phyloP scores from a whole-genome alignment of 2,888 invertebrate species.

The Drosophila trichaetosa region DNA sequence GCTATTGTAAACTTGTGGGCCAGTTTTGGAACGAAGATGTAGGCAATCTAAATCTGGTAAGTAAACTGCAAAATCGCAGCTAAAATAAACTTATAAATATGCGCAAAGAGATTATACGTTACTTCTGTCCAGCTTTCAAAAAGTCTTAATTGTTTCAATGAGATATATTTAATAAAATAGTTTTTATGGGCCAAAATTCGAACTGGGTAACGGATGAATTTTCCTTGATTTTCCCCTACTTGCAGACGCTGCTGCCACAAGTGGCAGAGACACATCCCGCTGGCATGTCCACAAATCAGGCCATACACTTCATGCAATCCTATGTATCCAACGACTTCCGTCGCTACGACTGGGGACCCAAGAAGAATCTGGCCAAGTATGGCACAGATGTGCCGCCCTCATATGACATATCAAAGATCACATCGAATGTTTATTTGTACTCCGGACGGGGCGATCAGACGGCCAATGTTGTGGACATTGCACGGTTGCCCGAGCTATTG shows the following conservation, averaged over 20 bases:
- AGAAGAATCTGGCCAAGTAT: constrained; percentile 67
- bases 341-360: constrained; percentile 69
- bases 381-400: constrained; percentile 64
- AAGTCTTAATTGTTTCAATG: background rate
- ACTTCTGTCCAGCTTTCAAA: background rate
- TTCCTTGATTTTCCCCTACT: background rate
- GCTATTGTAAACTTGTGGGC: constrained; percentile 69
- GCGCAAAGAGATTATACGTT: background rate
- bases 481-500: constrained; percentile 58
- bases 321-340: constrained; percentile 69
- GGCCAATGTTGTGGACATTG: constrained; percentile 64
- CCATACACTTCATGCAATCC: constrained; percentile 76
- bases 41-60: constrained; percentile 72
- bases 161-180: background rate
- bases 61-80: constrained; percentile 3
- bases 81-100: background rate
- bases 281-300: constrained; percentile 78
- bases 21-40: constrained; percentile 46
- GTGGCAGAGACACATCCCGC: constrained; percentile 80
- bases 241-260: constrained; percentile 70
- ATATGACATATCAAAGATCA: constrained; percentile 69
- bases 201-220: background rate
- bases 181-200: background rate
- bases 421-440: constrained; percentile 70
- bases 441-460: constrained; percentile 67